These are phyloP conservation scores for Rhorus exstirpatorius DNA, from an alignment of 2,888 invertebrate species.

Conservation along the genomic window DNA sequence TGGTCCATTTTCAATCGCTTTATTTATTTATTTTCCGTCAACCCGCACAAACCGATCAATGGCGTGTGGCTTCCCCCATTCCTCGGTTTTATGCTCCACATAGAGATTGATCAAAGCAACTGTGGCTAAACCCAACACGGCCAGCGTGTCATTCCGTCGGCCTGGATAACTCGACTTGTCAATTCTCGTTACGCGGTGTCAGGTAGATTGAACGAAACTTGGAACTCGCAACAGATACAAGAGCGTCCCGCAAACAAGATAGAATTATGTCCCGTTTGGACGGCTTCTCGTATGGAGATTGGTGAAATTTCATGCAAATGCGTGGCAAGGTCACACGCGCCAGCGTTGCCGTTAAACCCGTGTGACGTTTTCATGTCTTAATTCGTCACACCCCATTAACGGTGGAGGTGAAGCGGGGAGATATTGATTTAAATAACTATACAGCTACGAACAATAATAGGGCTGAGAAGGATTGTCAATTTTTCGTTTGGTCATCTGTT, in stretches of 20 bases:
- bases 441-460: no score
- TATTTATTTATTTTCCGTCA: no score
- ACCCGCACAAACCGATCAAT: background rate
- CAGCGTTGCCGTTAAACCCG: background rate
- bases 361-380: background rate
- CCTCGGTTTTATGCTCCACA: constrained; percentile 4
- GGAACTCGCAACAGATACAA: constrained; percentile 23
- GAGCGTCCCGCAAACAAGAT: constrained; percentile 62
- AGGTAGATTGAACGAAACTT: constrained; percentile 1
- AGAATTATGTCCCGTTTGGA: constrained; percentile 69
- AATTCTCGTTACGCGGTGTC: constrained; percentile 47
- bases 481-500: no score
- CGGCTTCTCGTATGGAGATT: constrained; percentile 68
- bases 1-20: no score
- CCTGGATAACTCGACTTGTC: constrained; percentile 54
- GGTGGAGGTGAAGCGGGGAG: background rate
- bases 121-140: constrained; percentile 19
- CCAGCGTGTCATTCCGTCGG: constrained; percentile 49
- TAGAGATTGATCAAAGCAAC: constrained; percentile 43
- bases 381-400: background rate
- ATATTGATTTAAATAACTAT: no score
- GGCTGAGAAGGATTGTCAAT: no score
- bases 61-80: background rate
- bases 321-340: constrained; percentile 45
- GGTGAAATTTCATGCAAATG: constrained; percentile 60